phyloP scores from a whole-genome alignment of 2,888 invertebrate species.

The Ophion costatus region DNA sequence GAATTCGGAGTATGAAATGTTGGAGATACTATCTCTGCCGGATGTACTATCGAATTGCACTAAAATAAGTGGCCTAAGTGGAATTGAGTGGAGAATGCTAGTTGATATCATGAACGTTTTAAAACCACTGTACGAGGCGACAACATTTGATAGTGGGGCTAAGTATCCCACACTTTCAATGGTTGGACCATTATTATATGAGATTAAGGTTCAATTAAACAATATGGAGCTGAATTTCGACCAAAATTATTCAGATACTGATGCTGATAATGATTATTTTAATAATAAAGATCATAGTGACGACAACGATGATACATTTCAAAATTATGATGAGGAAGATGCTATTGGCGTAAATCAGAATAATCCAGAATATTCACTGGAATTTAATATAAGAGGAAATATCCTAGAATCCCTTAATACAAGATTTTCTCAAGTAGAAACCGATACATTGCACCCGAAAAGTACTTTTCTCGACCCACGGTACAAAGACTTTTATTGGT shows the following conservation, averaged over 20 bases:
- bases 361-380: background rate
- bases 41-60: background rate
- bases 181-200: conserved; percentile 4
- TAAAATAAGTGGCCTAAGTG: background rate
- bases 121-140: background rate
- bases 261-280: too few species aligned
- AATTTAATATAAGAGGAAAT: background rate
- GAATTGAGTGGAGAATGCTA: background rate
- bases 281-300: too few species aligned
- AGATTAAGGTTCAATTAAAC: background rate
- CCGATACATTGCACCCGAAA: background rate
- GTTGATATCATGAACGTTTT: background rate
- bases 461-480: background rate
- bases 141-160: background rate
- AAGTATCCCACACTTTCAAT: background rate
- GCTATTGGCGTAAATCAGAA: too few species aligned
- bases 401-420: background rate
- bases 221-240: background rate
- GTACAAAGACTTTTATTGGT: background rate
- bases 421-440: background rate
- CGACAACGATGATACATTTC: background rate
- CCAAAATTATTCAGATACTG: too few species aligned
- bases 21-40: background rate
- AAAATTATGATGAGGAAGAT: background rate
- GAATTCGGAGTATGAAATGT: background rate